Conservation (phyloP, 2,113 vertebrate species). For the Chascanopsetta lugubris region DNA sequence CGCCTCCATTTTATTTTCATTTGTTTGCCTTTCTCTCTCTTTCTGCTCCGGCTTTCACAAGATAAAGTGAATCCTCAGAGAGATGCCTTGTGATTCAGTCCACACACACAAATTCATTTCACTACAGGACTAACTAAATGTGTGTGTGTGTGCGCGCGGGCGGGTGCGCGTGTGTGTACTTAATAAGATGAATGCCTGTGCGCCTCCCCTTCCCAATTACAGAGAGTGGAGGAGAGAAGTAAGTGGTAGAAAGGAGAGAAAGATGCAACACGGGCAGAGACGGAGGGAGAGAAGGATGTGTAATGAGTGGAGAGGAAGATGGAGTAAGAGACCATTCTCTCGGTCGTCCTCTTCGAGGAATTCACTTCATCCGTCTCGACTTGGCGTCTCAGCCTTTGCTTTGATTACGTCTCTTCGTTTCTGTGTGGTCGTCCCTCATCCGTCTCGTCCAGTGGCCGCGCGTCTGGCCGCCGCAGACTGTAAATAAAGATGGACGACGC, state of each 20-base stretch:
- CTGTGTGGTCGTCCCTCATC: slow-evolving; percentile 21
- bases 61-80: slow-evolving; percentile 55
- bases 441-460: slow-evolving; percentile 32
- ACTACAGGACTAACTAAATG: slow-evolving; percentile 46
- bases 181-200: slow-evolving; percentile 65
- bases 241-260: slow-evolving; percentile 51
- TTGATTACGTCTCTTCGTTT: slow-evolving; percentile 36
- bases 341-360: slow-evolving; percentile 20
- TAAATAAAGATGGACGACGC: not conserved
- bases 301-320: slow-evolving; percentile 38
- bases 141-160: slow-evolving; percentile 23
- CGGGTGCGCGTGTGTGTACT: slow-evolving; percentile 32
- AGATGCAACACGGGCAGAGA: slow-evolving; percentile 25
- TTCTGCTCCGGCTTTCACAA: slow-evolving; percentile 42
- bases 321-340: slow-evolving; percentile 19
- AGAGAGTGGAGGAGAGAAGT: slow-evolving; percentile 63
- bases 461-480: slow-evolving; percentile 13
- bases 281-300: slow-evolving; percentile 39
- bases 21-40: slow-evolving; percentile 56
- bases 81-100: slow-evolving; percentile 40
- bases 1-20: slow-evolving; percentile 71
- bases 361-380: slow-evolving; percentile 51
- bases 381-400: slow-evolving; percentile 24
- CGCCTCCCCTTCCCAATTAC: slow-evolving; percentile 61
- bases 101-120: slow-evolving; percentile 40